Evolutionary conservation across 2,797 vertebrate species (phyloP), one percentile per base, ranked within the genome.

Genomic region (Crenichthys baileyi): DNA sequence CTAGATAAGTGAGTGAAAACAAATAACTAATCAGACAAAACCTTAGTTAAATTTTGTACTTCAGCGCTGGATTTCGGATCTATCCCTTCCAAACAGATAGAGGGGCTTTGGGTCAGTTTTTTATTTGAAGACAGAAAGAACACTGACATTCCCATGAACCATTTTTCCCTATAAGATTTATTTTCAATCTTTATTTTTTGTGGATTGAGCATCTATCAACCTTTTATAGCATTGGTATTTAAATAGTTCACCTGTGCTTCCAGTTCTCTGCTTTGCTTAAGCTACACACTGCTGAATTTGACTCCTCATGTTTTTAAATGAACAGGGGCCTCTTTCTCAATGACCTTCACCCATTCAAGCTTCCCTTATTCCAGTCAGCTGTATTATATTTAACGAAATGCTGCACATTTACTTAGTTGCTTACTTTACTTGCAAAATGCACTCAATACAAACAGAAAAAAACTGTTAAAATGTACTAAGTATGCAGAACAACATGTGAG

Each of bases 401-500:
- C 65, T n/a, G 41, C 22, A 46, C n/a, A 41, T 46, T 1, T 1
- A 15, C 65, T n/a, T 44, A 13, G 7, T 39, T 65, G 20, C 31
- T 39, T 39, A 5, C 61, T 65, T 36, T 41, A 5, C 63, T 11
- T 67, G 63, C 22, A 46, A 68, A n/a, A 24, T 24, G 8, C 11
- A 44, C 20, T 24, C 20, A 41, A 67, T 12, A 5, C 11, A 41
- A 46, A 26, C 22, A 7, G 4, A 46, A 46, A 24, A 2, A 68
- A 24, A 67, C 16, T 22, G 63, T 31, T 67, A 7, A 31, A 36
- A 63, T 4, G 29, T 36, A 31, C 58, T 13, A 65, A 41, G 36
- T 22, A 24, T 24, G 6, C 22, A 68, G 88, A 88, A 63, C 26
- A 15, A 85, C 89, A 90, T 82, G 90, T 89, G 89, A 89, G 83